A percentile compares a stretch with the other conserved stretches of the same genome.
Evolutionary conservation across 2,113 vertebrate genomes (phyloP).

Genomic region (Melanerpes aurifrons): DNA sequence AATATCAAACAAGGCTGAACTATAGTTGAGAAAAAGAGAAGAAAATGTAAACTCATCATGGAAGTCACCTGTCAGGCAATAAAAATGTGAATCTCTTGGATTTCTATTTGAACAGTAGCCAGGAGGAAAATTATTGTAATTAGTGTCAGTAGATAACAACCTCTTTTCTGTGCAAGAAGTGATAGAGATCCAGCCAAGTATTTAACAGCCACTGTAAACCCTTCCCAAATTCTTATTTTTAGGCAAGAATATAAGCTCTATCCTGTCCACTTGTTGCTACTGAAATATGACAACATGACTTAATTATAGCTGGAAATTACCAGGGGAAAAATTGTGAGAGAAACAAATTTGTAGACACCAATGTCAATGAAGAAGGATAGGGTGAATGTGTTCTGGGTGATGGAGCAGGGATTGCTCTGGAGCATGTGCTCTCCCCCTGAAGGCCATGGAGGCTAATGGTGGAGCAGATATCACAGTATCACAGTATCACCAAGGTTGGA

Average conservation of each 20-base stretch:
- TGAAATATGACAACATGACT: background rate
- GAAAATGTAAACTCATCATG: background rate
- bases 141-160: background rate
- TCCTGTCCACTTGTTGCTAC: background rate
- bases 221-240: background rate
- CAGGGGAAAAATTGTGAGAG: background rate
- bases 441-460: too few relatives aligned
- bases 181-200: background rate
- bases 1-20: background rate
- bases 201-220: background rate
- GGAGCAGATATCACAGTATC: background rate
- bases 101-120: background rate
- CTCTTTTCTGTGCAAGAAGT: background rate
- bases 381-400: fast-evolving
- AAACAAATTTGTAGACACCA: background rate
- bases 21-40: background rate
- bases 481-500: too few relatives aligned
- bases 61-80: background rate
- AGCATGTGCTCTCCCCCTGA: background rate
- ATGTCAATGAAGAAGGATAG: background rate
- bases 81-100: background rate
- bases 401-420: background rate
- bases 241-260: background rate
- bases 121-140: background rate
- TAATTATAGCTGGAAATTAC: background rate